phyloP scores from a whole-genome alignment of 2,113 vertebrate species.

The Otus sunia region DNA sequence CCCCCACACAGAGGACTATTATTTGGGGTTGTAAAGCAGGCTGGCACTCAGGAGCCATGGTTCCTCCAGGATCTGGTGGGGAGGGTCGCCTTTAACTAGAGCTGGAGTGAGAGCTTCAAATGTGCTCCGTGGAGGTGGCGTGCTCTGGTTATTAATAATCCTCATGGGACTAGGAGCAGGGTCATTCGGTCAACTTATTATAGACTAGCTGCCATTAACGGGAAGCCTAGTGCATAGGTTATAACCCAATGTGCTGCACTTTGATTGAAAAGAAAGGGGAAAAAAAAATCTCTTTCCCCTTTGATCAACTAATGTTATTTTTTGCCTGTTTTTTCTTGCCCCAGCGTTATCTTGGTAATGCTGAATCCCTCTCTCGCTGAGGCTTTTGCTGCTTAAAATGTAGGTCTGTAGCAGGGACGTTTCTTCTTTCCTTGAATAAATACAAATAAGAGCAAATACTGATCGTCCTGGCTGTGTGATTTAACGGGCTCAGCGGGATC shows the following conservation, averaged over 20 bases:
- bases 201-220: background rate
- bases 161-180: background rate
- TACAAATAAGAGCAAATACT: background rate
- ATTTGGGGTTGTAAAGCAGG: background rate
- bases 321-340: background rate
- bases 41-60: fast-evolving
- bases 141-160: background rate
- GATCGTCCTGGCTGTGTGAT: background rate
- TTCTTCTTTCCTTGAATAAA: background rate
- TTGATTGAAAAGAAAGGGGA: background rate
- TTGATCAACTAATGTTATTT: background rate
- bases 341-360: background rate
- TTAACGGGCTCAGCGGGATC: background rate
- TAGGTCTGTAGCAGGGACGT: background rate
- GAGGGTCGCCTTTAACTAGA: fast-evolving
- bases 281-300: background rate
- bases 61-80: background rate
- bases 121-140: background rate
- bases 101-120: background rate
- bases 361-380: background rate
- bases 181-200: background rate
- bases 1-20: fast-evolving
- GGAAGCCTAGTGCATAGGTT: background rate
- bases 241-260: background rate
- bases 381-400: background rate